phyloP scores from a whole-genome alignment of 2,797 vertebrate species.

The Remorina albescens region DNA sequence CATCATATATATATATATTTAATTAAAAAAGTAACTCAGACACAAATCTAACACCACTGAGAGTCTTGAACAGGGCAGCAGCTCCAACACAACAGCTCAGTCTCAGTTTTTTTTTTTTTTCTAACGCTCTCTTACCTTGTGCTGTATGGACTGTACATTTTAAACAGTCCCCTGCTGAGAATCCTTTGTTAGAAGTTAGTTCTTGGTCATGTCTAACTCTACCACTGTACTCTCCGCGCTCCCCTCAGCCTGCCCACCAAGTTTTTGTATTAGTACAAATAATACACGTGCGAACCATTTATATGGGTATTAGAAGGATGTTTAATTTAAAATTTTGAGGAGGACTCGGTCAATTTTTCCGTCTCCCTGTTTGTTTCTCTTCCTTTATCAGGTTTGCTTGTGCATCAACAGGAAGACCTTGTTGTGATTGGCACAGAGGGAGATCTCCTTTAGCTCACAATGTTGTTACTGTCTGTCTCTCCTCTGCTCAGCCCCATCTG shows the following conservation, averaged over 20 bases:
- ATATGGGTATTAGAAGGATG: too few relatives aligned
- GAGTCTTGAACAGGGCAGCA: too few relatives aligned
- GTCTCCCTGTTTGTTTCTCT: background rate
- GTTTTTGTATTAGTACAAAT: background rate
- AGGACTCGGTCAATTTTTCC: background rate
- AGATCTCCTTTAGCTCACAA: conserved; percentile 55
- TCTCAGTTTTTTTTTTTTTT: background rate
- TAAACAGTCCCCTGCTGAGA: background rate
- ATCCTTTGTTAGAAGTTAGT: background rate
- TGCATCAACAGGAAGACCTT: conserved; percentile 38
- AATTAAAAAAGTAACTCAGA: too few relatives aligned
- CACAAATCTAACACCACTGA: too few relatives aligned
- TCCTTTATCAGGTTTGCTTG: background rate
- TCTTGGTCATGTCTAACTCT: too few relatives aligned
- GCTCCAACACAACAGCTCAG: too few relatives aligned
- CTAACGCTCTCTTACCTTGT: too few relatives aligned
- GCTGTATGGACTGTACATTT: background rate
- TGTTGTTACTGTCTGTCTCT: conserved; percentile 64
- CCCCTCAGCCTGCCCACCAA: background rate
- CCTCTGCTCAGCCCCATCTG: conserved; percentile 42
- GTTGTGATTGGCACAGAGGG: conserved; percentile 45
- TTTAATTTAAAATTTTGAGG: background rate
- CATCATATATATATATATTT: too few relatives aligned
- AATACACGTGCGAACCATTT: background rate
- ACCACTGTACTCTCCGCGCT: background rate